phyloP scores from a whole-genome alignment of 2,888 invertebrate genomes.

The Azorinus chamasolen region DNA sequence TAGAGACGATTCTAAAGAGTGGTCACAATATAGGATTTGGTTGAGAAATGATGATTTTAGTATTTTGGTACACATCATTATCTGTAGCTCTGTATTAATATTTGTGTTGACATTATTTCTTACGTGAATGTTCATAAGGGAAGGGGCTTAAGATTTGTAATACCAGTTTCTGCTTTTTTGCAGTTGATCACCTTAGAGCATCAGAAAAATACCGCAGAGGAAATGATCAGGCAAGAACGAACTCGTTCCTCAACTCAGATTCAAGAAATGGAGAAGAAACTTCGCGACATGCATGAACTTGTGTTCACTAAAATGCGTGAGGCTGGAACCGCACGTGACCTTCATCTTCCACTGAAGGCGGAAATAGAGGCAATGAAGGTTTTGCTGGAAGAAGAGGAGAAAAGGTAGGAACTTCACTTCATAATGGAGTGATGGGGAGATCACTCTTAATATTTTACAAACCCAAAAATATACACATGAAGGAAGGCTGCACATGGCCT shows the following conservation, averaged over 20 bases:
- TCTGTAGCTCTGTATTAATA: too few relatives aligned
- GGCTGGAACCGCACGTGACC: slow-evolving; percentile 75
- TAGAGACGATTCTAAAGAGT: too few relatives aligned
- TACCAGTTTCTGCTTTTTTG: neutral
- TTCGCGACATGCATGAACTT: slow-evolving; percentile 82
- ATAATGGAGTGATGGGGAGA: neutral
- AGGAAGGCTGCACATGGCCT: too few relatives aligned
- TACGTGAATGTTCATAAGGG: too few relatives aligned
- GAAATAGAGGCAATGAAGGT: slow-evolving; percentile 83
- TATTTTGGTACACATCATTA: too few relatives aligned
- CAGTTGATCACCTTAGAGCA: slow-evolving; percentile 79
- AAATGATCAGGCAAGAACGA: slow-evolving; percentile 72
- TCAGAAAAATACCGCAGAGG: slow-evolving; percentile 76
- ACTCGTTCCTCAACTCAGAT: slow-evolving; percentile 70
- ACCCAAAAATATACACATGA: too few relatives aligned
- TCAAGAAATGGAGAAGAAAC: slow-evolving; percentile 78
- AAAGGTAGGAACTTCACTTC: slow-evolving; percentile 70
- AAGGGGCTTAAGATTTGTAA: too few relatives aligned
- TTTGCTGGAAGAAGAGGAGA: slow-evolving; percentile 84
- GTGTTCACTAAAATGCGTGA: slow-evolving; percentile 84
- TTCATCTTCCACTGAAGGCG: slow-evolving; percentile 81
- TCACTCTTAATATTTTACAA: too few relatives aligned
- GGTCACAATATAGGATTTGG: too few relatives aligned
- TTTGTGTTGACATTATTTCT: too few relatives aligned
- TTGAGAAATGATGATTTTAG: too few relatives aligned